Base-by-base conservation (phyloP, 2,797 vertebrate species). In the Myotis vivesi region DNA sequence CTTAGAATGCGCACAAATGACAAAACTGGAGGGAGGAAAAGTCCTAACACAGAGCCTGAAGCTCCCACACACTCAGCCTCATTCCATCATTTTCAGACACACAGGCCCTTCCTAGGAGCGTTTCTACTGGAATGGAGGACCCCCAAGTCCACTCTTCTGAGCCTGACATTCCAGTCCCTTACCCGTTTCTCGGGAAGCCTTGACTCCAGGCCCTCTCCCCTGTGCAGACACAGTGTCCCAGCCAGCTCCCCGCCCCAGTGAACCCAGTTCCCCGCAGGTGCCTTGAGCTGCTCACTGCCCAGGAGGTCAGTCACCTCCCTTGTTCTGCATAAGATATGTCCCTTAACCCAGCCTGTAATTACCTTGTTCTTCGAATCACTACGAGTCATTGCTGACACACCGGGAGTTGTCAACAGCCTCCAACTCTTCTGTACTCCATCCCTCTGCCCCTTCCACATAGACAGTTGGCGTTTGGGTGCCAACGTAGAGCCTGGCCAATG, bases 291-390 rank as follows among this genome's bases (percentile, higher is more conserved):
- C 68, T 57, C 87, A 46, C 68, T 57, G 44, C 87, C 89, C 81
- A n/a, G 57, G 44, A 87, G 73, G 72, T 87, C 93, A 66, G 12
- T 84, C 79, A 36, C 85, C 92, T 87, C 28, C 30, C 53, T 93
- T 1, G 0, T 46, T 36, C 44, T 71, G 86, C 85, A 75, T 77
- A 83, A 2, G 53, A 72, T n/a, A 68, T 28, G 55, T 41, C 94
- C 87, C 82, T 83, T 77, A 91, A 76, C 86, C 81, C 38, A 36
- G 72, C 57, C 80, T 76, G 30, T 85, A 57, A 71, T 73, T 87
- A 73, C 76, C 87, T n/a, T 55, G 69, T 33, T 93, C 66, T 55
- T 55, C 17, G 3, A 85, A 83, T 94, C 76, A 25, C 72, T 62
- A 41, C 55, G 16, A 59, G 5, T 83, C 83, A 51, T 82, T 76